Base-by-base conservation (phyloP, 2,113 vertebrate species). In the Dipodomys stephensi region DNA sequence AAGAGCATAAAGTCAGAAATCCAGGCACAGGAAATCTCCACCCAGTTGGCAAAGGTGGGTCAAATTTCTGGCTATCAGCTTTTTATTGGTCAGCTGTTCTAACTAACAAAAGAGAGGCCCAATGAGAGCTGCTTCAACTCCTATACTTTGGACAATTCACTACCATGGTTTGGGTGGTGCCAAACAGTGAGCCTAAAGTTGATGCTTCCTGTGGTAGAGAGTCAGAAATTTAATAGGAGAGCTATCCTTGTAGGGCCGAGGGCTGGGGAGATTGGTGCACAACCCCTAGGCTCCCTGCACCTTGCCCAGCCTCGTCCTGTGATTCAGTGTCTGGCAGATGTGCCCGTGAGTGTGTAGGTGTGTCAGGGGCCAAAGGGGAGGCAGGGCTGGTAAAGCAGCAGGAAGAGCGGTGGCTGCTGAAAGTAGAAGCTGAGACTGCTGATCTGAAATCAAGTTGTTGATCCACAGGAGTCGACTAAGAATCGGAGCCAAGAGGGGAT, bases 21-120 rank as follows among this genome's bases (percentile, higher is more conserved):
- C 46, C 16, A 39, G 67, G 16, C 15, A 11, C 1, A 0, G 0
- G 25, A 72, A 39, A 12, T 4, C 64, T 18, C 1, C 2, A 4
- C 11, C 35, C 18, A 16, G 20, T 27, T 11, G 60, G 10, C 9
- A 85, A 69, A 30, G 18, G 32, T 0, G 13, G 11, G 8, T 27
- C 22, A 7, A 0, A 1, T 20, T 19, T 30, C 35, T 60, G 39
- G 23, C 49, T 20, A 28, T 25, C 20, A 32, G 69, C 32, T 49
- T 7, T 64, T 9, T 64, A 23, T 64, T 64, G 30, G 10, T 28
- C 6, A 87, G 20, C 8, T 30, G 35, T 67, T 27, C 44, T 23
- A n/a, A 74, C 39, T 22, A 64, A 44, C 11, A 64, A 7, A 25
- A 30, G 18, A 30, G 11, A 10, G 22, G 0, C 49, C 62, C 25